Evolutionary conservation across 2,113 vertebrate genomes (phyloP), one percentile per base, ranked within the genome.

Genomic region (Corythaixoides concolor): DNA sequence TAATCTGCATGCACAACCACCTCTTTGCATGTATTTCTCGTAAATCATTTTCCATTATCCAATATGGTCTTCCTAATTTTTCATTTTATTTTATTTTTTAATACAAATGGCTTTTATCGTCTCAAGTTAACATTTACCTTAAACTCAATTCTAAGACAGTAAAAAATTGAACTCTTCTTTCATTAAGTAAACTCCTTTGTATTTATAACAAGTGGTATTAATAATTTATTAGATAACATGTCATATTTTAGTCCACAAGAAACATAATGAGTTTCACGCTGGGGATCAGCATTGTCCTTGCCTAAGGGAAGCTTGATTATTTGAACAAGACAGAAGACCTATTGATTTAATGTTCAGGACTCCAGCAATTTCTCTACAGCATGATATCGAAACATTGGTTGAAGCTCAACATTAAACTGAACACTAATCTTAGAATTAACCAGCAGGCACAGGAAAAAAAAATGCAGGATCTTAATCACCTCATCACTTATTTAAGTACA

Each of bases 401-500:
- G 90, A 74, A 92, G 41, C 11, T 93, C 27, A 94, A 84, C 33
- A 66, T 95, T 94, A 89, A 97, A 93, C 43, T 33, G 69, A 85
- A 94, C 69, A 66, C 17, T 93, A 90, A 95, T 87, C 68, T 55
- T 63, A 88, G 58, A 93, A 96, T 92, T 94, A 93, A 94, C 53
- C 86, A 92, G 47, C 72, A 90, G 60, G 47, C n/a, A 89, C 24
- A 76, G 22, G 45, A 81, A 86, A 53, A 80, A 33, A n/a, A 89
- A 91, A 64, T 11, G 2, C 45, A 87, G 17, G 39, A 75, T 32
- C 45, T 93, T 88, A 88, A 86, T 92, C 67, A 30, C 14, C 52
- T 96, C 33, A 75, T 64, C 16, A 80, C 8, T 88, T 95, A 50
- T 45, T 55, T 85, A 67, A 41, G 11, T 74, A 20, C 15, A 75